These are phyloP conservation scores for Willisornis vidua DNA, from an alignment of 2,113 vertebrate species.

Conservation along the genomic window DNA sequence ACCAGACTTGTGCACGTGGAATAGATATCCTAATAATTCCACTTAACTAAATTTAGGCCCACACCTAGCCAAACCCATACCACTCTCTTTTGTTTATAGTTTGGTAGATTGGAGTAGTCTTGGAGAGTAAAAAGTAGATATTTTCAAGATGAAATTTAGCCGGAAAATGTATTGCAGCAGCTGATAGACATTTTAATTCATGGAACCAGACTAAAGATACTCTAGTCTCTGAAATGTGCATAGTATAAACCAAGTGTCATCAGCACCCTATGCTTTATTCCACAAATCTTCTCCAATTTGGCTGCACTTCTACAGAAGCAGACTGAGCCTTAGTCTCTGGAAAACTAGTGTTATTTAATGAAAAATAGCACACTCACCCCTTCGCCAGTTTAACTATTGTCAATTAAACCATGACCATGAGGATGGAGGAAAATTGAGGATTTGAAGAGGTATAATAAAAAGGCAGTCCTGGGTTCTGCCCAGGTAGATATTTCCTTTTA, in stretches of 20 bases:
- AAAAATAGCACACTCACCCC: neutral
- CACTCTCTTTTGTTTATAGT: neutral
- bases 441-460: neutral
- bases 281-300: neutral
- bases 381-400: neutral
- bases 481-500: neutral
- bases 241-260: neutral
- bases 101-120: neutral
- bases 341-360: neutral
- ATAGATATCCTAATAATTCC: neutral
- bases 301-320: neutral
- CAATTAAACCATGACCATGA: neutral
- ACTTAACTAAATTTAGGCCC: neutral
- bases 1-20: neutral
- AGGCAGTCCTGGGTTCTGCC: neutral
- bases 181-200: neutral
- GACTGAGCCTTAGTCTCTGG: neutral
- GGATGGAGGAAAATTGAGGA: neutral
- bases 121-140: neutral
- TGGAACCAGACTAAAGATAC: neutral
- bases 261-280: neutral
- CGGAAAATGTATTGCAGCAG: neutral
- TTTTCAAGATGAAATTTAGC: neutral
- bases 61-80: too few species aligned
- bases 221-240: fast-evolving